Base-by-base conservation (phyloP, 2,888 invertebrate species). In the Nineta flava region DNA sequence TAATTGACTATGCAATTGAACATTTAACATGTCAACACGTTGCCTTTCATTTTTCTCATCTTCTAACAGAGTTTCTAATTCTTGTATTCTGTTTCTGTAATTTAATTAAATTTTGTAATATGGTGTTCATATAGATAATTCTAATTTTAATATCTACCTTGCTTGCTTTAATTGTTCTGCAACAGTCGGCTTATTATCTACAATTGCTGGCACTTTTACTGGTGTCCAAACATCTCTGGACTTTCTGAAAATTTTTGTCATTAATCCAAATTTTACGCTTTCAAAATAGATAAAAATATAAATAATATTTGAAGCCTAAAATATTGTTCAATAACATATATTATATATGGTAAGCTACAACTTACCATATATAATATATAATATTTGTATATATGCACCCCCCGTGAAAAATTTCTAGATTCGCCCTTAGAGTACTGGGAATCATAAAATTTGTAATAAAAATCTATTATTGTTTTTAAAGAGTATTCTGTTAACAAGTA, bases 21-120 rank as follows among this genome's bases (percentile, higher is more conserved):
- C 65, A 58, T 79, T 81, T 31, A 76, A 61, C 55, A 73, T 73
- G 58, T 81, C 80, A 1, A 77, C 72, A 60, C 79, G 74, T 54
- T 74, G 73, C n/a, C 80, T 68, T 55, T 75, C 72, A 1, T 70
- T 67, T 35, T 75, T 75, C 63, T 81, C 81, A 41, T 74, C 73
- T 53, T 76, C 73, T 3, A 80, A 61, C 62, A 79, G 75, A 50
- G 75, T 73, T 58, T 78, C 76, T 15, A 80, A 59, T 49, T 61
- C 58, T 17, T 12, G 45, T 26, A 49, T 19, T 35, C 34, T 34
- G 2, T 21, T 34, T 44, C 49, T 49, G 16, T 10, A 38, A 15
- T 26, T 41, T 2, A 17, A 17, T 2, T 21, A 15, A 13, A 9
- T 21, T 31, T 19, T 12, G 7, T 12, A 40, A 6, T 13, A 9